A percentile compares a stretch with the other conserved stretches of the same genome.
These are phyloP conservation scores for Noctua janthe DNA, from an alignment of 2,888 invertebrate genomes.

Conservation along the genomic window DNA sequence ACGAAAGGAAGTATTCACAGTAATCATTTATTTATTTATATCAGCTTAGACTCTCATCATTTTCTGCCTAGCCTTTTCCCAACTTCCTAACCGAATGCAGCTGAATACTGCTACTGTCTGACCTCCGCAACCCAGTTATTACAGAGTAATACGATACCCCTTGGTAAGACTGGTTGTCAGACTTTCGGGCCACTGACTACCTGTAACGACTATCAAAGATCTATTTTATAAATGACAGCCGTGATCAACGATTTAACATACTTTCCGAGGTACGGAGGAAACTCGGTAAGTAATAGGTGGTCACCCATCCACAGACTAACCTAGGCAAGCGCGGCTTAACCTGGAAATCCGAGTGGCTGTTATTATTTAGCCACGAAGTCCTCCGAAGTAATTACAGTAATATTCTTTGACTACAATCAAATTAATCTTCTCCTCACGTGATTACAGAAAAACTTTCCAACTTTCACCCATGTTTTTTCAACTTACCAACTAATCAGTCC, in stretches of 20 bases:
- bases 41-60: not conserved
- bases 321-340: too few relatives aligned
- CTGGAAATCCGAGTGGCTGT: not conserved
- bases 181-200: not conserved
- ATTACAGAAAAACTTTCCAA: slow-evolving; percentile 3
- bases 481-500: slow-evolving; percentile 13
- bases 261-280: too few relatives aligned
- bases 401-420: not conserved
- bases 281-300: too few relatives aligned
- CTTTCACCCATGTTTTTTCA: not conserved
- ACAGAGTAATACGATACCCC: too few relatives aligned
- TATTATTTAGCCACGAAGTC: not conserved
- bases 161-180: not conserved
- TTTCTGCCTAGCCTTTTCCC: not conserved
- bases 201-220: too few relatives aligned
- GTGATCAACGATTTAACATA: too few relatives aligned
- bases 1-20: not conserved
- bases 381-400: not conserved
- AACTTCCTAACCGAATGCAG: not conserved
- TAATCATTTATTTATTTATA: not conserved
- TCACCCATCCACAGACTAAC: too few relatives aligned
- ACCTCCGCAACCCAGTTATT: not conserved
- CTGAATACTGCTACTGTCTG: not conserved
- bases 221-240: too few relatives aligned
- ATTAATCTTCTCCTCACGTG: slow-evolving; percentile 3